These are phyloP conservation scores for Papilio elwesi DNA, from an alignment of 2,888 invertebrate genomes.

Conservation along the genomic window DNA sequence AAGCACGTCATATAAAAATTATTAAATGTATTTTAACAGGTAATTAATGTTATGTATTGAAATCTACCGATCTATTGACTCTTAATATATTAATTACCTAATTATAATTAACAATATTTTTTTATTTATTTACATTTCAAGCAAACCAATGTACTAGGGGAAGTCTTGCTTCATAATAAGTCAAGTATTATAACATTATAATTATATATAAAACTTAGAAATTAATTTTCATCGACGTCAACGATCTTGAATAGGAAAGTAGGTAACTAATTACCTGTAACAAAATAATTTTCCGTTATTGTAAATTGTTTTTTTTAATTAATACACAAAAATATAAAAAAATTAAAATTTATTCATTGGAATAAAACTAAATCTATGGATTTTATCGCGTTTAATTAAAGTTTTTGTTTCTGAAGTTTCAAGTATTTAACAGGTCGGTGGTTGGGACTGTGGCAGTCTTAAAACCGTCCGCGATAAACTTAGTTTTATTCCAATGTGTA, in stretches of 20 bases:
- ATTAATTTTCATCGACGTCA: background rate
- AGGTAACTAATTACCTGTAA: background rate
- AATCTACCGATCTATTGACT: too few relatives aligned
- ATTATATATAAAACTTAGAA: too few relatives aligned
- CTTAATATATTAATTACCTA: background rate
- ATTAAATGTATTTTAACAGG: background rate
- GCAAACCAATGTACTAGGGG: background rate
- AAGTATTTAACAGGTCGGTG: too few relatives aligned
- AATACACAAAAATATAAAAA: too few relatives aligned
- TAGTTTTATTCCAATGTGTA: too few relatives aligned
- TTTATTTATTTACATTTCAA: constrained; percentile 1
- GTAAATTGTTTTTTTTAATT: too few relatives aligned
- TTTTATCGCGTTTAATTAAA: too few relatives aligned
- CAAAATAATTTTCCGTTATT: background rate
- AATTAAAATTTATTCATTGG: too few relatives aligned
- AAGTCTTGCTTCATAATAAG: constrained; percentile 2
- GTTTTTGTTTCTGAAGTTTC: too few relatives aligned
- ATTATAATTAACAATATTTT: background rate
- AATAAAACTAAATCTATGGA: too few relatives aligned
- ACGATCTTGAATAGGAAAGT: background rate
- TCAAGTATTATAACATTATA: background rate
- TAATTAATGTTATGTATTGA: background rate
- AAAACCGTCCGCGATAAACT: too few relatives aligned
- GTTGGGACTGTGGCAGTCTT: too few relatives aligned
- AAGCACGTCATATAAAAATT: background rate